A percentile compares a stretch with the other conserved stretches of the same genome.
These are phyloP conservation scores for Tiphia femorata DNA, from an alignment of 2,888 invertebrate genomes.

Conservation along the genomic window DNA sequence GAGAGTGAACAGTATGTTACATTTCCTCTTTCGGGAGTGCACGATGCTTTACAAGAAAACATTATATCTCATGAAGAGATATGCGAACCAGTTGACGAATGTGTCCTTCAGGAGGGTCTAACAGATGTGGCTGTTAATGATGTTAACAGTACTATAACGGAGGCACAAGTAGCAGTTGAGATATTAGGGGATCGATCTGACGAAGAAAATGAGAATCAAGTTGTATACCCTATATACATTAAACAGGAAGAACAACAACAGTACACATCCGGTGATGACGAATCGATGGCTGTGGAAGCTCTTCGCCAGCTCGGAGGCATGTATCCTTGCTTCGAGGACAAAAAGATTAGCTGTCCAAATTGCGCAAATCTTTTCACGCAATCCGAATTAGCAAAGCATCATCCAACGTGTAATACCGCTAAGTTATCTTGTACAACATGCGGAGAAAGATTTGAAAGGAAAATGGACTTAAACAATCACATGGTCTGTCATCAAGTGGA, in stretches of 20 bases:
- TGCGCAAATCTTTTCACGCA: conserved; percentile 53
- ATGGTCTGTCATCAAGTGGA: conserved; percentile 70
- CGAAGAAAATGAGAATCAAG: conserved; percentile 50
- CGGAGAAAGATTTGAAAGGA: conserved; percentile 66
- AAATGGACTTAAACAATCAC: conserved; percentile 69
- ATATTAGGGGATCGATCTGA: conserved; percentile 54
- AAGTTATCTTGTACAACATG: conserved; percentile 63
- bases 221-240: conserved; percentile 55
- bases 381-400: conserved; percentile 56
- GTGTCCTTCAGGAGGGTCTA: conserved; percentile 48
- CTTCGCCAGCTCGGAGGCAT: conserved; percentile 68
- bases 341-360: conserved; percentile 54
- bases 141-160: conserved; percentile 39
- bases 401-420: conserved; percentile 40
- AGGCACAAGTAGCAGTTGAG: conserved; percentile 49
- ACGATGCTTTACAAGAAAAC: conserved; percentile 53
- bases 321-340: conserved; percentile 62
- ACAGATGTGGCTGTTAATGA: conserved; percentile 41
- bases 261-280: conserved; percentile 64
- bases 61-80: conserved; percentile 61
- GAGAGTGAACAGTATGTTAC: conserved; percentile 59
- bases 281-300: conserved; percentile 70
- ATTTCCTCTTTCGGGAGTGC: conserved; percentile 55
- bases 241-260: conserved; percentile 60
- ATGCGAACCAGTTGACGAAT: conserved; percentile 57